Evolutionary conservation across 2,113 vertebrate genomes (phyloP).

Genomic region (Ranitomeya imitator): DNA sequence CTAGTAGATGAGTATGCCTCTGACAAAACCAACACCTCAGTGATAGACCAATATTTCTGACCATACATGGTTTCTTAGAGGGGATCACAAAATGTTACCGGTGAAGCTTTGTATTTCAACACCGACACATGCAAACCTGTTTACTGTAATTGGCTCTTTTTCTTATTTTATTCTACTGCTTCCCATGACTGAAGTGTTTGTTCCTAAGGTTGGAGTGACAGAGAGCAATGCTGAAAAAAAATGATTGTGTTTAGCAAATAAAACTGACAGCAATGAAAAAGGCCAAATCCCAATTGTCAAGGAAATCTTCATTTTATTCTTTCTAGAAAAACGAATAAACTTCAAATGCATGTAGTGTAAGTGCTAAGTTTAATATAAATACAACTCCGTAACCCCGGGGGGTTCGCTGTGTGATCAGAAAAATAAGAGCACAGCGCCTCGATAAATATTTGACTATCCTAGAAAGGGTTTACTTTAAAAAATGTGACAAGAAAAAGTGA

Average conservation of each 20-base stretch:
- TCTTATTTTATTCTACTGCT: not conserved
- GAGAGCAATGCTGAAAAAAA: conserved; percentile 17
- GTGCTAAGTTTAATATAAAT: conserved; percentile 30
- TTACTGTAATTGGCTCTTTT: not conserved
- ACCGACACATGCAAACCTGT: not conserved
- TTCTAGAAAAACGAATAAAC: conserved; percentile 14
- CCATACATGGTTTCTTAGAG: not conserved
- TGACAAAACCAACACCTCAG: too few species aligned
- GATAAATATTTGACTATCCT: conserved; percentile 6
- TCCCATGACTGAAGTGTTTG: not conserved
- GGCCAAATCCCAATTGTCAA: conserved; percentile 19
- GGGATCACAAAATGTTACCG: not conserved
- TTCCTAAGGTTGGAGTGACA: not conserved
- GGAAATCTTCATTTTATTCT: not conserved
- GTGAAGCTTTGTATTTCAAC: not conserved
- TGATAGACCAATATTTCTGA: not conserved
- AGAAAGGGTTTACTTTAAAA: not conserved
- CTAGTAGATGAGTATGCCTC: too few species aligned
- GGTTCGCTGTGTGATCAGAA: not conserved
- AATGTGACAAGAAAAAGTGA: not conserved
- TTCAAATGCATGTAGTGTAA: conserved; percentile 26
- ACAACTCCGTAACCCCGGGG: not conserved
- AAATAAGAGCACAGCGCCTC: not conserved
- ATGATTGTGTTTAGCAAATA: conserved; percentile 21
- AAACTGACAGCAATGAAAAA: conserved; percentile 20